Conservation (phyloP, 1,140 invertebrate genomes). For the Andrena cerasifolii region DNA sequence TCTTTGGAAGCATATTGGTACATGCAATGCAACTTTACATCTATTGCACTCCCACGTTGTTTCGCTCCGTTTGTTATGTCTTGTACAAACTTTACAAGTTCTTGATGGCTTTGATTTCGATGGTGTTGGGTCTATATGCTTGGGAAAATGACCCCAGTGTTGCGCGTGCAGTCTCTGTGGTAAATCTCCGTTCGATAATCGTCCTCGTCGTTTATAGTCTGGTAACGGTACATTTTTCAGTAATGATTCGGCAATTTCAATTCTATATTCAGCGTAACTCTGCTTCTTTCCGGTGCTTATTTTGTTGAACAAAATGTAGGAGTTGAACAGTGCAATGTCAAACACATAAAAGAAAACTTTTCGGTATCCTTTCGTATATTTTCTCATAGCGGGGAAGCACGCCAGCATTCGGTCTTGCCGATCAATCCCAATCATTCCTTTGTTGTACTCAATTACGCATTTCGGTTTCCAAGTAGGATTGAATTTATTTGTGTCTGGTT, state of each 20-base stretch:
- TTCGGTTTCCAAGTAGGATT: constrained; percentile 34
- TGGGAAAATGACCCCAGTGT: constrained; percentile 20
- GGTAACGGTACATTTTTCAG: constrained; percentile 7
- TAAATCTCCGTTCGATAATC: constrained; percentile 16
- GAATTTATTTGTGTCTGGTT: constrained; percentile 23
- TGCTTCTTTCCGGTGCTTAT: constrained; percentile 20
- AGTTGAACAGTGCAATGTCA: constrained; percentile 35
- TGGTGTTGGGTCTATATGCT: constrained; percentile 23
- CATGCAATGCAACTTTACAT: constrained; percentile 29
- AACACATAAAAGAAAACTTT: constrained; percentile 44
- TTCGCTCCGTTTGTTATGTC: constrained; percentile 37
- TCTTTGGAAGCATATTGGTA: constrained; percentile 31
- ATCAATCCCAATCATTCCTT: constrained; percentile 50
- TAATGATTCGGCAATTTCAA: constrained; percentile 26
- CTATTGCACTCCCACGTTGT: constrained; percentile 48
- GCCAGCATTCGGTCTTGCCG: constrained; percentile 46
- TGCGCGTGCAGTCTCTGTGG: constrained; percentile 27
- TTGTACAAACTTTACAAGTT: constrained; percentile 28
- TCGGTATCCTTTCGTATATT: constrained; percentile 43
- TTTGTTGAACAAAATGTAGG: constrained; percentile 17
- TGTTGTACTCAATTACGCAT: constrained; percentile 43
- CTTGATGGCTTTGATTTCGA: constrained; percentile 5
- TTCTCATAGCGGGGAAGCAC: constrained; percentile 50
- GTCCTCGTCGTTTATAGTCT: constrained; percentile 11
- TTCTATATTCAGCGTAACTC: constrained; percentile 13